Conservation (phyloP, 2,113 vertebrate species). For the Pluvialis apricaria region DNA sequence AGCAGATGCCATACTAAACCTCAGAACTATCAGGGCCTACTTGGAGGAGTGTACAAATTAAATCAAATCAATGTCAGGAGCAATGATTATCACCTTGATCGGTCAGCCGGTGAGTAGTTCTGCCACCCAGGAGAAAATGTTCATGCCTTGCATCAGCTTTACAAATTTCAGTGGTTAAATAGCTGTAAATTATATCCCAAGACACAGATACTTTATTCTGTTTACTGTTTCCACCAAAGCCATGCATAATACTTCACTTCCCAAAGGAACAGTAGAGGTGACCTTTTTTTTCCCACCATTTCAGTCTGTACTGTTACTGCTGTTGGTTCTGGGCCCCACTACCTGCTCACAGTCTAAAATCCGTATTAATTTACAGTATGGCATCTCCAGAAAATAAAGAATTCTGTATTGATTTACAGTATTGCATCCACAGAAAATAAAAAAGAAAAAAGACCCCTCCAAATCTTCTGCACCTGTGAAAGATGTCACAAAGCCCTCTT, state of each 20-base stretch:
- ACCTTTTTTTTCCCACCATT: not conserved
- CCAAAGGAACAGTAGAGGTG: not conserved
- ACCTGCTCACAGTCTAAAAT: not conserved
- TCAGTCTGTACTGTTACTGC: not conserved
- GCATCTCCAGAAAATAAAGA: not conserved
- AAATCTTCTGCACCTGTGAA: not conserved
- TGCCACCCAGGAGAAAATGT: not conserved
- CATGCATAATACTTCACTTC: not conserved
- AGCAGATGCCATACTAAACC: not conserved
- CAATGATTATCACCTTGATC: not conserved
- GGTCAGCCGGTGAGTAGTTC: not conserved
- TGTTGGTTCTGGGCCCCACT: not conserved
- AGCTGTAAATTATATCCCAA: not conserved
- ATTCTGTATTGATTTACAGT: not conserved
- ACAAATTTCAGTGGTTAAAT: not conserved
- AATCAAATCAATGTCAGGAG: not conserved
- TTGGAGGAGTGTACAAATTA: not conserved
- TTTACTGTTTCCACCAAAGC: not conserved
- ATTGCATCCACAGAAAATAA: not conserved
- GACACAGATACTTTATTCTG: not conserved
- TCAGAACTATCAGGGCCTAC: not conserved
- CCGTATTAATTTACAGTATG: not conserved
- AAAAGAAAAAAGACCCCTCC: rapidly evolving
- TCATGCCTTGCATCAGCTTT: not conserved
- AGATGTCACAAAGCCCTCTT: not conserved